These are phyloP conservation scores for Drosophila pseudotakahashii DNA, from an alignment of 2,888 invertebrate species.

Conservation along the genomic window DNA sequence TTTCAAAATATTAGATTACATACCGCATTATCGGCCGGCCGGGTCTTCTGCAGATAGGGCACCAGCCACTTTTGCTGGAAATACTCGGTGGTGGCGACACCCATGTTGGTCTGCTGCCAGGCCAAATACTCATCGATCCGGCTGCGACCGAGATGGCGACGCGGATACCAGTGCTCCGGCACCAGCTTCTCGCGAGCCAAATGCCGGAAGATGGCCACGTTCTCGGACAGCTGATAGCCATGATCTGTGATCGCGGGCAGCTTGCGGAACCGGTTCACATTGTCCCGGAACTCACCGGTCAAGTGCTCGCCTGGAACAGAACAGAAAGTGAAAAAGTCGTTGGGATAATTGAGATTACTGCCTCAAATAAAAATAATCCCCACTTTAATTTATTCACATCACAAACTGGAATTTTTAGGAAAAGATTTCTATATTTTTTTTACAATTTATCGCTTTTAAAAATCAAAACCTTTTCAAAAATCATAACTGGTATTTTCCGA, in stretches of 20 bases:
- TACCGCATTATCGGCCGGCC: slow-evolving; percentile 84
- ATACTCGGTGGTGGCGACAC: slow-evolving; percentile 86
- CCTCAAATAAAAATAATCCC: not conserved
- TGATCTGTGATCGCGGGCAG: slow-evolving; percentile 89
- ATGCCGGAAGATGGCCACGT: slow-evolving; percentile 89
- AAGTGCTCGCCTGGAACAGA: slow-evolving; percentile 87
- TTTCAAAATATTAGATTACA: slow-evolving; percentile 40
- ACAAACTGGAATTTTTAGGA: too few relatives aligned
- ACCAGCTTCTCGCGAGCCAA: slow-evolving; percentile 86
- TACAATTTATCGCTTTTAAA: too few relatives aligned
- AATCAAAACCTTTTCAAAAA: too few relatives aligned
- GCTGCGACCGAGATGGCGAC: slow-evolving; percentile 86
- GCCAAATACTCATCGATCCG: slow-evolving; percentile 89
- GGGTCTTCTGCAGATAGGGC: slow-evolving; percentile 85
- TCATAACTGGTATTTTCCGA: too few relatives aligned
- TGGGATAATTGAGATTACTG: not conserved
- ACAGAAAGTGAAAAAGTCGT: not conserved
- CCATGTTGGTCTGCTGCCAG: slow-evolving; percentile 90
- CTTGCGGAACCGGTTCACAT: slow-evolving; percentile 87
- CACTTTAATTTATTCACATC: not conserved
- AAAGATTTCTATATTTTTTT: too few relatives aligned
- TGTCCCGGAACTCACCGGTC: slow-evolving; percentile 86
- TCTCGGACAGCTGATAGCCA: slow-evolving; percentile 88
- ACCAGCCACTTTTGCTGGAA: slow-evolving; percentile 86
- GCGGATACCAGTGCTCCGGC: slow-evolving; percentile 89